A percentile compares a stretch with the other conserved stretches of the same genome.
Evolutionary conservation across 92 coral and sea anemone genomes (phyloP).

Genomic region (Actinernus sp.): DNA sequence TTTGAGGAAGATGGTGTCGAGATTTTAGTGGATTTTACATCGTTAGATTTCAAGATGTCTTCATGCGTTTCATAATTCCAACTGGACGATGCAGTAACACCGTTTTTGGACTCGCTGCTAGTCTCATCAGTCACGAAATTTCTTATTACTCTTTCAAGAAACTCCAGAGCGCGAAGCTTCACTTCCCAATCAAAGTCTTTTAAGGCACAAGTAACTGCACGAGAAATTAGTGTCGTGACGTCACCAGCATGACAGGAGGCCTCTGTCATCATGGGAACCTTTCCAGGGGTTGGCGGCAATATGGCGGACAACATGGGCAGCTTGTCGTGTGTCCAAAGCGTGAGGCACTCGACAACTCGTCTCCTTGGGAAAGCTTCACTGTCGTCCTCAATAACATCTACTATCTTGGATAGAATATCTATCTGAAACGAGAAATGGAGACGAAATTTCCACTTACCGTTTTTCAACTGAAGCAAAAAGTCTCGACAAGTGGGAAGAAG

Average conservation of each 20-base stretch:
- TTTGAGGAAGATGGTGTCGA: too few relatives aligned
- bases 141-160: constrained; percentile 64
- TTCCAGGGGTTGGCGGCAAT: too few relatives aligned
- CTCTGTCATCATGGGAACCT: too few relatives aligned
- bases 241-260: not conserved
- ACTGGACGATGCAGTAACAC: not conserved
- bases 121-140: not conserved
- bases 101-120: not conserved
- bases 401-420: constrained; percentile 53
- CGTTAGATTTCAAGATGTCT: not conserved
- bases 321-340: constrained; percentile 52
- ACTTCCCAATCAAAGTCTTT: constrained; percentile 99
- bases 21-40: too few relatives aligned
- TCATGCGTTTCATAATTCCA: not conserved
- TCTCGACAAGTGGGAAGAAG: too few relatives aligned
- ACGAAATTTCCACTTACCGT: too few relatives aligned
- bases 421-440: constrained; percentile 65
- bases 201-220: constrained; percentile 11
- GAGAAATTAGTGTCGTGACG: not conserved
- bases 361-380: constrained; percentile 96
- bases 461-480: too few relatives aligned
- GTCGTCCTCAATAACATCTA: constrained; percentile 53
- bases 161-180: constrained; percentile 76
- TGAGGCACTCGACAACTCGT: constrained; percentile 67
- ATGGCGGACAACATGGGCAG: constrained; percentile 34